These are phyloP conservation scores for Piaya cayana DNA, from an alignment of 2,113 vertebrate genomes.

Conservation along the genomic window DNA sequence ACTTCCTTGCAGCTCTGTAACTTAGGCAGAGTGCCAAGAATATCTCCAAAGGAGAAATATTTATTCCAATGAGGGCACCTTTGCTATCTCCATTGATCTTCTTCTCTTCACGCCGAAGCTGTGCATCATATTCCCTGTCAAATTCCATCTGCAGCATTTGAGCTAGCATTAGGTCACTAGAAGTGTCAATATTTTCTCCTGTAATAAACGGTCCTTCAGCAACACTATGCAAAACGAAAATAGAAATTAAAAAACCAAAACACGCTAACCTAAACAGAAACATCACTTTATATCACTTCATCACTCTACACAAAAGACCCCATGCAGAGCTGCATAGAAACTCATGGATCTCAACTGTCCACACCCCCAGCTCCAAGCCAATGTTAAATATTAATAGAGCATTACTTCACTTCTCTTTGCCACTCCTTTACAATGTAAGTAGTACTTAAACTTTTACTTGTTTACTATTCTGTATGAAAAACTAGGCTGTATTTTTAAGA, in stretches of 20 bases:
- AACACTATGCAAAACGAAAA: constrained; percentile 70
- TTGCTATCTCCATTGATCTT: constrained; percentile 98
- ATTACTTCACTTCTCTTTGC: background rate
- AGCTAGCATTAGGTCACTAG: constrained; percentile 93
- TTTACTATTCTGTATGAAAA: background rate
- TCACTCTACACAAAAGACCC: background rate
- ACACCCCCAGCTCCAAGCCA: background rate
- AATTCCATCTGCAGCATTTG: constrained; percentile 98
- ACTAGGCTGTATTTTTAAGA: background rate
- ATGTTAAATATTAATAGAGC: background rate
- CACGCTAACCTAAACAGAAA: background rate
- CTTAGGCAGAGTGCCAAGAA: background rate
- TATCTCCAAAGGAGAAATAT: background rate
- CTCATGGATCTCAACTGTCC: background rate
- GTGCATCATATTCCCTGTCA: constrained; percentile 93
- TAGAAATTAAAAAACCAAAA: background rate
- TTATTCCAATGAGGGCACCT: constrained; percentile 74
- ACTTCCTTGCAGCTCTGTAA: background rate
- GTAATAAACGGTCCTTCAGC: constrained; percentile 76
- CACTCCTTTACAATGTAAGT: background rate
- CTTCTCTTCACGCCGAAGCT: constrained; percentile 92
- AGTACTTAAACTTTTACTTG: background rate
- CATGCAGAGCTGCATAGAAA: background rate
- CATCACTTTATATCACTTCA: background rate
- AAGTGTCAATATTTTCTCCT: constrained; percentile 82